Conservation (phyloP, 1,140 invertebrate species). For the Anoplophora glabripennis region DNA sequence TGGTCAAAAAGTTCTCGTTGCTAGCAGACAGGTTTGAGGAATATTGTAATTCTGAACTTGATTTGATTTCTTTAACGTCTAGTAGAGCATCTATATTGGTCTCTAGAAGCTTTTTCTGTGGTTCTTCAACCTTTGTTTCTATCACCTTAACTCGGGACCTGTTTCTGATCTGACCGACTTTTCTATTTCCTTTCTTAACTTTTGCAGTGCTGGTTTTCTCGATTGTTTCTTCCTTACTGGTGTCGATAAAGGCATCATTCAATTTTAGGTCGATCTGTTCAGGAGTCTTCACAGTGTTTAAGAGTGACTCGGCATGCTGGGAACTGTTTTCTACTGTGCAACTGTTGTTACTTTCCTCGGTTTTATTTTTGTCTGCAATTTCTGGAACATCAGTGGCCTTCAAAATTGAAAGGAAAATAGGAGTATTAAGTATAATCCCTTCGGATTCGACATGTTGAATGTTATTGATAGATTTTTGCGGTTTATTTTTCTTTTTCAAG, state of each 20-base stretch:
- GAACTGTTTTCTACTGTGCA: not conserved
- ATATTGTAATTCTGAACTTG: not conserved
- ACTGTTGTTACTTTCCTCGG: not conserved
- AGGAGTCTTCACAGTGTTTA: not conserved
- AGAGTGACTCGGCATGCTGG: not conserved
- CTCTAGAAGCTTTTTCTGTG: constrained; percentile 2
- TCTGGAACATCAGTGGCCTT: not conserved
- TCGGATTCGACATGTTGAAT: too few relatives aligned
- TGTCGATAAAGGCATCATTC: not conserved
- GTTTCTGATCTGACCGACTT: constrained; percentile 3
- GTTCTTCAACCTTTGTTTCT: not conserved
- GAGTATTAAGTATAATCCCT: too few relatives aligned
- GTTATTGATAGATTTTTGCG: too few relatives aligned
- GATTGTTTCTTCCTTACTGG: not conserved
- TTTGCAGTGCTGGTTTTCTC: not conserved
- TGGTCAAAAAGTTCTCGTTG: too few relatives aligned
- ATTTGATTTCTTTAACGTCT: constrained; percentile 8
- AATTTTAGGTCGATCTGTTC: not conserved
- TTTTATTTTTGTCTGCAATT: too few relatives aligned
- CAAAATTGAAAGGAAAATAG: too few relatives aligned
- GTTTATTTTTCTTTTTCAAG: too few relatives aligned
- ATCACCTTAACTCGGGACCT: not conserved
- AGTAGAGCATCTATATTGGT: constrained; percentile 17
- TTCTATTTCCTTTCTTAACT: not conserved
- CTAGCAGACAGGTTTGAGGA: not conserved